A percentile compares a stretch with the other conserved stretches of the same genome.
phyloP scores from a whole-genome alignment of 2,888 invertebrate genomes.

The Thymelicus sylvestris region DNA sequence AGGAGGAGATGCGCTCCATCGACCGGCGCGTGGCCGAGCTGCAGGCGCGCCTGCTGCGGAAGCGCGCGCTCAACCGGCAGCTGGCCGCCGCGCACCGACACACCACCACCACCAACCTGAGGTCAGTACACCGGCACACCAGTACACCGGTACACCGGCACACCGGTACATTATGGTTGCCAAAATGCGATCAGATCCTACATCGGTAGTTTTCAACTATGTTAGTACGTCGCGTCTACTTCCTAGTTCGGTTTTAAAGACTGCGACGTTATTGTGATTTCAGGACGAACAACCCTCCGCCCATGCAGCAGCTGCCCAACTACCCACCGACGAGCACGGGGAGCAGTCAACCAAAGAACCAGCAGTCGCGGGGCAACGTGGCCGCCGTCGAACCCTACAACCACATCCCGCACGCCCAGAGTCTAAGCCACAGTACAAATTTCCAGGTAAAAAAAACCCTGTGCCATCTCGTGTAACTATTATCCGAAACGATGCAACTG shows the following conservation, averaged over 20 bases:
- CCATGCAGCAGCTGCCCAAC: conserved; percentile 79
- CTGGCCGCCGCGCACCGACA: conserved; percentile 78
- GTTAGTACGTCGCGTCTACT: neutral
- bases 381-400: conserved; percentile 95
- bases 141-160: too few species aligned
- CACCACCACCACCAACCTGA: too few species aligned
- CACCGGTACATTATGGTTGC: too few species aligned
- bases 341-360: conserved; percentile 78
- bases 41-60: conserved; percentile 95
- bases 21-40: conserved; percentile 97
- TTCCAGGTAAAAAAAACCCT: conserved; percentile 63
- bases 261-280: conserved; percentile 43
- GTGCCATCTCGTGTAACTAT: too few species aligned
- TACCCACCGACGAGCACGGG: conserved; percentile 66
- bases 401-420: conserved; percentile 89
- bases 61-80: conserved; percentile 92
- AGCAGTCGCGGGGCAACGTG: conserved; percentile 89
- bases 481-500: neutral
- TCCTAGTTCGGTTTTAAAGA: neutral
- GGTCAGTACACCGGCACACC: too few species aligned
- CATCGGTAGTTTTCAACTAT: neutral
- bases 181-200: too few species aligned
- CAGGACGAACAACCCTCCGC: conserved; percentile 77
- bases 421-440: conserved; percentile 75
- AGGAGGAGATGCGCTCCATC: conserved; percentile 96